A percentile compares a stretch with the other conserved stretches of the same genome.
phyloP scores from a whole-genome alignment of 1,140 invertebrate genomes.

The Sinonovacula constricta region DNA sequence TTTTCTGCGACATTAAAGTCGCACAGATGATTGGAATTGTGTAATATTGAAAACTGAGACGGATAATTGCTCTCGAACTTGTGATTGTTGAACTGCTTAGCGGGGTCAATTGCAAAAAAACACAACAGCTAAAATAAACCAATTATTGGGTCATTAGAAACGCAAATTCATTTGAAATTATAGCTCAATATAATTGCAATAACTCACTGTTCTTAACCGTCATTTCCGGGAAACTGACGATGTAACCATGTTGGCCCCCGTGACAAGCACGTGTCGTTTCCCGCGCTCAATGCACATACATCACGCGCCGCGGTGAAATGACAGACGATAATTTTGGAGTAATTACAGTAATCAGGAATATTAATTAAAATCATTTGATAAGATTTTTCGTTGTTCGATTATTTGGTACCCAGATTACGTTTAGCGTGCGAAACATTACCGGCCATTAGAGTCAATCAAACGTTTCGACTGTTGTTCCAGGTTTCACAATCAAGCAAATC shows the following conservation, averaged over 20 bases:
- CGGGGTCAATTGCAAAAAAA: not conserved
- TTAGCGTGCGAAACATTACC: not conserved
- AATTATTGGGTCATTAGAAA: not conserved
- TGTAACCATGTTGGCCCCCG: not conserved
- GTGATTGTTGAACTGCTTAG: not conserved
- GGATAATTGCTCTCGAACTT: not conserved
- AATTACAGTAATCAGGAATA: not conserved
- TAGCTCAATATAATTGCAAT: not conserved
- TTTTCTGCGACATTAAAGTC: not conserved
- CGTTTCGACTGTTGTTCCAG: not conserved
- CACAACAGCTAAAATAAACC: not conserved
- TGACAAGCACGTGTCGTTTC: not conserved
- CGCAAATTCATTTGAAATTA: conserved; percentile 1
- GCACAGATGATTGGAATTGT: not conserved
- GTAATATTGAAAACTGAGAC: not conserved
- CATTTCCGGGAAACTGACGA: not conserved
- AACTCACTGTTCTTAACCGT: not conserved
- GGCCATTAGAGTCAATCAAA: not conserved
- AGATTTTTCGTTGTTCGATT: not conserved
- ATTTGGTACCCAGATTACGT: not conserved
- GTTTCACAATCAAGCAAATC: not conserved
- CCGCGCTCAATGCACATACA: not conserved
- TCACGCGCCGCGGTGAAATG: not conserved
- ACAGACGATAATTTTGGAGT: not conserved
- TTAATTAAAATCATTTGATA: not conserved